A percentile compares a stretch with the other conserved stretches of the same genome.
Evolutionary conservation across 2,113 vertebrate genomes (phyloP).

Genomic region (Nycticryphes semicollaris): DNA sequence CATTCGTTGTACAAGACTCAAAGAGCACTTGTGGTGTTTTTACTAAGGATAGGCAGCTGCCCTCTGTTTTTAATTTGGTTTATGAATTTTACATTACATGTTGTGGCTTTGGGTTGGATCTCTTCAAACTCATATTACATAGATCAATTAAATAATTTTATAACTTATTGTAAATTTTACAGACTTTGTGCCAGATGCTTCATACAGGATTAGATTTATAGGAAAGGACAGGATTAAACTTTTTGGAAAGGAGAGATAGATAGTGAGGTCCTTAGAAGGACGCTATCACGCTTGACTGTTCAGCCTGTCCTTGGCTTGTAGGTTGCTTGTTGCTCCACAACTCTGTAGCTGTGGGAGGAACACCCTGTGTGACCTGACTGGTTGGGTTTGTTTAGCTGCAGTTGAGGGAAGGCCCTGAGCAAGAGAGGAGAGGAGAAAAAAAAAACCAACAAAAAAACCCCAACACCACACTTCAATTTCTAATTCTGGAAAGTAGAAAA

Average conservation of each 20-base stretch:
- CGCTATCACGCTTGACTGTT: neutral
- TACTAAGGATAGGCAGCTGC: neutral
- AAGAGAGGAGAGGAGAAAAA: neutral
- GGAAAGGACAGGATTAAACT: neutral
- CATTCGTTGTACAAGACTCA: neutral
- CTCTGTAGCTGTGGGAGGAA: neutral
- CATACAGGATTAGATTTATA: neutral
- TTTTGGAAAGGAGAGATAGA: neutral
- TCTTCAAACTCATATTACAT: neutral
- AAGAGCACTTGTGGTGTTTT: fast-evolving
- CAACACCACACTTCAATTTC: neutral
- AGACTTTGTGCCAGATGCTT: neutral
- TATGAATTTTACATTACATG: neutral
- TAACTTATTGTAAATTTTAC: neutral
- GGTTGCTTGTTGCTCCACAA: neutral
- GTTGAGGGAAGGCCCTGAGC: neutral
- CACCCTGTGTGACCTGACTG: fast-evolving
- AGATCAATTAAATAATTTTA: neutral
- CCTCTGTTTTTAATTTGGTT: neutral
- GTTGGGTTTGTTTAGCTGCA: neutral
- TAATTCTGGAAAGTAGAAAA: constrained; percentile 25
- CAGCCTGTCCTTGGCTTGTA: neutral
- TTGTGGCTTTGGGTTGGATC: neutral
- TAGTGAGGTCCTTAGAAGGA: neutral
- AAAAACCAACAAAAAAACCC: neutral